phyloP scores from a whole-genome alignment of 1,140 invertebrate species.

The Microplitis mediator region DNA sequence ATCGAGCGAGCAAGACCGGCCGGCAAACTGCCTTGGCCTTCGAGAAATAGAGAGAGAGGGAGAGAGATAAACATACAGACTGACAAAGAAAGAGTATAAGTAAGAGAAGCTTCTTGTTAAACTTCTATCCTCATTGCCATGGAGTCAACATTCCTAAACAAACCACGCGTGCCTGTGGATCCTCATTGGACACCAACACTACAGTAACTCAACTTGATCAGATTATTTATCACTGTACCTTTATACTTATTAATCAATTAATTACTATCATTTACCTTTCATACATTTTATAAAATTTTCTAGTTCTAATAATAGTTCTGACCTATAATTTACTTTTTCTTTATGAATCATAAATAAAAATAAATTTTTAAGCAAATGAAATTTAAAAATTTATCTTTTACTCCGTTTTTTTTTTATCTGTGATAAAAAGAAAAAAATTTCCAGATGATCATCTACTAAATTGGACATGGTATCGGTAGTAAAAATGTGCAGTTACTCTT shows the following conservation, averaged over 20 bases:
- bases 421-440: neutral
- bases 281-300: too few species aligned
- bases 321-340: too few species aligned
- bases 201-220: neutral
- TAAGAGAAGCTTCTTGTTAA: neutral
- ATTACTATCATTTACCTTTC: too few species aligned
- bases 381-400: too few species aligned
- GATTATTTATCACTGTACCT: neutral
- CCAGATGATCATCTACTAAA: neutral
- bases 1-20: slow-evolving; percentile 17
- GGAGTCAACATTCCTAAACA: slow-evolving; percentile 14
- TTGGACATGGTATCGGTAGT: neutral
- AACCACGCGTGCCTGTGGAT: neutral
- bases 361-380: too few species aligned
- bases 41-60: slow-evolving; percentile 12
- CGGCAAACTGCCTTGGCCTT: slow-evolving; percentile 21
- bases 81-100: too few species aligned
- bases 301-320: too few species aligned
- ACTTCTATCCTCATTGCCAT: neutral
- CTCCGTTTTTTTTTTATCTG: too few species aligned
- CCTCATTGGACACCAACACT: neutral
- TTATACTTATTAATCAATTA: too few species aligned
- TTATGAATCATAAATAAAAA: too few species aligned
- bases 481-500: slow-evolving; percentile 2
- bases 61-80: too few species aligned